A percentile compares a stretch with the other conserved stretches of the same genome.
phyloP scores from a whole-genome alignment of 2,888 invertebrate species.

The Latrodectus hesperus region DNA sequence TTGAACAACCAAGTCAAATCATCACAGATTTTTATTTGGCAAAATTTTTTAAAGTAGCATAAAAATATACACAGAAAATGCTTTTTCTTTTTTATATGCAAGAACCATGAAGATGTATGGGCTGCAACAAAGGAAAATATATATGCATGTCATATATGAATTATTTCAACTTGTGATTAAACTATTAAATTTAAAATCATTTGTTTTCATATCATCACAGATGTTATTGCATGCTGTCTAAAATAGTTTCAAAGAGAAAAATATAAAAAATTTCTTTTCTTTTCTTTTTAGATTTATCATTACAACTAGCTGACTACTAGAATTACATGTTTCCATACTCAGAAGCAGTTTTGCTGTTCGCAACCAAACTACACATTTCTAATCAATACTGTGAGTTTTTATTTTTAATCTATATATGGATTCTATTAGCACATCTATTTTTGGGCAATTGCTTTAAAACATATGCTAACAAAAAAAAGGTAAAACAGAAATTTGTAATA shows the following conservation, averaged over 20 bases:
- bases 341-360: conserved; percentile 53
- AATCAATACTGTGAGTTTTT: conserved; percentile 48
- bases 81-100: conserved; percentile 10
- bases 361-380: conserved; percentile 65
- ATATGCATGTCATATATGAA: conserved; percentile 47
- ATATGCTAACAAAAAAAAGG: conserved; percentile 39
- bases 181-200: conserved; percentile 32
- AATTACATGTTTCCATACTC: conserved; percentile 30
- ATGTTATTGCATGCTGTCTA: conserved; percentile 63
- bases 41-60: conserved; percentile 60
- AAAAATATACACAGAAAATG: conserved; percentile 51
- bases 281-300: conserved; percentile 26
- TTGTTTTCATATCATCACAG: conserved; percentile 57
- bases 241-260: conserved; percentile 44
- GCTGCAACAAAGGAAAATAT: conserved; percentile 10
- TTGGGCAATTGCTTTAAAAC: conserved; percentile 60
- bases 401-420: conserved; percentile 53
- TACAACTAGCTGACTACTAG: conserved; percentile 56
- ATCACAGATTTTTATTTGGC: conserved; percentile 59
- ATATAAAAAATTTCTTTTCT: conserved; percentile 38
- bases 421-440: conserved; percentile 66
- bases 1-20: conserved; percentile 38
- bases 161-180: conserved; percentile 33
- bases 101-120: too few relatives aligned
- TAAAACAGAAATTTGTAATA: conserved; percentile 40